Base-by-base conservation (phyloP, 2,113 vertebrate species). In the Notiomystis cincta region DNA sequence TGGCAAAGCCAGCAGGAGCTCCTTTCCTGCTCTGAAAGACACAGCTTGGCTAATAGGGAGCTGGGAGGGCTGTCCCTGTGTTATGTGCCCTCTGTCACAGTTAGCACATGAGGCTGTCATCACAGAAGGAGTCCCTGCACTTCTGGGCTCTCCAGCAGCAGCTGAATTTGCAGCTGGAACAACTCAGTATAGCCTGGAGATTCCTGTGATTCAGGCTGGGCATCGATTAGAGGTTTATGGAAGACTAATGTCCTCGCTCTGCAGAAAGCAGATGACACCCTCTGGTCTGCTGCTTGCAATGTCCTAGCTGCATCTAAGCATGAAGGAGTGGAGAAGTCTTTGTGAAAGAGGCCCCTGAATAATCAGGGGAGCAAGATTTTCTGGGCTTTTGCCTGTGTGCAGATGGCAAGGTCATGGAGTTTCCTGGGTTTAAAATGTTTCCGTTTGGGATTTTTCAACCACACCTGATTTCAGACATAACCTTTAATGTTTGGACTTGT, bases 401-500 rank as follows among this genome's bases (percentile, higher is more conserved):
- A 11, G 47, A 37, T 45, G 28, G 40, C 78, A 79, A 44, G 14
- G n/a, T 64, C 51, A 14, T 14, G 27, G 53, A 61, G 38, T 48
- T 91, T 82, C 53, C 51, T 76, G 15, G 1, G 0, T 56, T 87
- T 87, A 7, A 78, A 70, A 24, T 79, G 53, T 72, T 92, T 91
- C 27, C 3, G 22, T 79, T 40, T 57, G 61, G 30, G 56, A 13
- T 45, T 87, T 87, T 61, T 71, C 57, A 48, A 73, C 88, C 40
- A 72, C 76, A 94, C 50, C 58, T 92, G 70, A 54, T 80, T 95
- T 87, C 84, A n/a, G 81, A 91, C 82, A 78, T 60, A 87, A 81
- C n/a, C 42, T 91, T 76, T 84, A 81, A 27, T 33, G 25, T 87
- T 75, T 82, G 77, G 56, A 56, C 77, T 58, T 75, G 23, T 28